Evolutionary conservation across 2,888 invertebrate species (phyloP), one percentile per base, ranked within the genome.

Genomic region (Candidula unifasciata): DNA sequence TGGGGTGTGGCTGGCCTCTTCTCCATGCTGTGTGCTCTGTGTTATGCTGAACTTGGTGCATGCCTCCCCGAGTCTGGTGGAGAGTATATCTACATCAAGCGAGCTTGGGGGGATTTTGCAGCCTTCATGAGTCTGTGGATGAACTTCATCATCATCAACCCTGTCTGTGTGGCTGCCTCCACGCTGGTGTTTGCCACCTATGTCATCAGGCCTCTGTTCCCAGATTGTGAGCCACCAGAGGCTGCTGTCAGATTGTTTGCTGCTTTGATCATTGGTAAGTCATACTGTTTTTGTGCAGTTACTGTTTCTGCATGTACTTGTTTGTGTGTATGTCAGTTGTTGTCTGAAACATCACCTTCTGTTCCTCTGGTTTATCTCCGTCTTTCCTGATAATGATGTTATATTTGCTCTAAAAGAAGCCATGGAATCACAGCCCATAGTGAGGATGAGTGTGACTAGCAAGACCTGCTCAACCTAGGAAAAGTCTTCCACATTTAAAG

Each of bases 21-120:
- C 85, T 97, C 89, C n/a, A 90, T 96, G 80, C 94, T 97, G 83
- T 98, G 98, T 24, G 97, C 97, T 0, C 95, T 97, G 16, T 97
- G 97, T 93, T 97, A 97, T 93, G 97, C 97, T 1, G 98, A 98
- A 94, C 95, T 98, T 84, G 98, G 98, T 30, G 97, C 97, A 0
- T 96, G 96, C 66, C 97, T 98, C 88, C 96, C 96, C 0, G 91
- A 96, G 78, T 92, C 93, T 3, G 93, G 93, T 0, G 93, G 93
- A 18, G 92, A 93, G 87, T 93, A 93, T 82, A 90, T 96, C 96
- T 85, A 94, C 89, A 92, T 93, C 44, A 89, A 89, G 84, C 86
- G 91, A 57, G 92, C 92, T 3, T 93, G 93, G 85, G 93, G 93
- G 5, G 91, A 92, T 83, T 89, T 93, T 52, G 89, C 91, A 3